phyloP scores from a whole-genome alignment of 2,797 vertebrate species.

The Bryconaethiops microstoma region DNA sequence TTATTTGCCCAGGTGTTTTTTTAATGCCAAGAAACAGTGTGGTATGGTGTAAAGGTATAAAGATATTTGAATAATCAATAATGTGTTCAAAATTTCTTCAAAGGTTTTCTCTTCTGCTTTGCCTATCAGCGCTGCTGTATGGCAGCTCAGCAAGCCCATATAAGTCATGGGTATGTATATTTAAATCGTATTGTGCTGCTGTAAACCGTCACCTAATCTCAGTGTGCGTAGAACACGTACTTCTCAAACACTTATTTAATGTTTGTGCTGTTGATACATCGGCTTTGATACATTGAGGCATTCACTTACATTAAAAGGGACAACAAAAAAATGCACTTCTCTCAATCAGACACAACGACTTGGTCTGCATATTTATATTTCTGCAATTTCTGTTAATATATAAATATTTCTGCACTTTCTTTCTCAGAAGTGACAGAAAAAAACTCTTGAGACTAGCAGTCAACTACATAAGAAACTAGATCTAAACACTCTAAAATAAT shows the following conservation, averaged over 20 bases:
- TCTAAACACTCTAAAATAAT: not conserved
- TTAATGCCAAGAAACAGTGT: not conserved
- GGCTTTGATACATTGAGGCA: not conserved
- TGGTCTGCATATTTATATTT: not conserved
- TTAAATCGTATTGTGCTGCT: not conserved
- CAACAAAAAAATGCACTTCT: not conserved
- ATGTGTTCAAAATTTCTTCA: conserved; percentile 3
- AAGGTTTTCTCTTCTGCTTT: conserved; percentile 70
- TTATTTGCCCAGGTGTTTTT: not conserved
- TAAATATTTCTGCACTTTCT: no score
- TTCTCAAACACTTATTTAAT: not conserved
- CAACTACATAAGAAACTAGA: not conserved
- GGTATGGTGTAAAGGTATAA: not conserved
- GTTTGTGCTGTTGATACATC: not conserved
- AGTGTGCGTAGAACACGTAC: no score
- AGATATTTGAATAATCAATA: not conserved
- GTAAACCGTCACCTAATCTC: no score
- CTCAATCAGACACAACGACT: not conserved
- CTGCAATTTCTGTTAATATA: not conserved
- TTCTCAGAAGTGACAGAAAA: not conserved
- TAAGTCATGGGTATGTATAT: conserved; percentile 69
- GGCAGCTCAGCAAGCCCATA: conserved; percentile 69
- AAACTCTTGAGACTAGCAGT: not conserved
- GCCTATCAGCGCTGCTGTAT: conserved; percentile 63
- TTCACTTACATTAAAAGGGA: no score